Evolutionary conservation across 2,113 vertebrate genomes (phyloP).

Genomic region (Calonectris borealis): DNA sequence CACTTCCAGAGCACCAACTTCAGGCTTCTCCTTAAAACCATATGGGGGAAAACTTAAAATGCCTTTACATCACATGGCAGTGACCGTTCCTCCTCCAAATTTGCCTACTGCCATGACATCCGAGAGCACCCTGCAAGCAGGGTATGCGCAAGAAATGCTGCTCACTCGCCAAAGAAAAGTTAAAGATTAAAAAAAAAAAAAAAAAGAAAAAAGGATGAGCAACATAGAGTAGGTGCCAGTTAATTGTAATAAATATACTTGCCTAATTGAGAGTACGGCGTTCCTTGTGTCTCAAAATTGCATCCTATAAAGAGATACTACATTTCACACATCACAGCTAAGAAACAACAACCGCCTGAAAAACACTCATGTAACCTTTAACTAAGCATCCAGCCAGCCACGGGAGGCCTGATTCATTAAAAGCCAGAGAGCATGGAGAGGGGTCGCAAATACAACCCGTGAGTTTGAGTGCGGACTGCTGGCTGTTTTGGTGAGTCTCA

Average conservation of each 20-base stretch:
- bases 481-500: background rate
- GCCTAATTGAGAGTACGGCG: conserved; percentile 82
- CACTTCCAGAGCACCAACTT: background rate
- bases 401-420: conserved; percentile 65
- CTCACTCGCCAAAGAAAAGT: background rate
- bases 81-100: background rate
- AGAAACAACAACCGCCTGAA: conserved; percentile 35
- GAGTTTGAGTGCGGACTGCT: background rate
- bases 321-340: conserved; percentile 72
- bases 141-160: background rate
- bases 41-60: background rate
- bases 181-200: background rate
- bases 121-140: background rate
- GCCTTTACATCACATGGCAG: background rate
- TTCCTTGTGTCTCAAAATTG: conserved; percentile 79
- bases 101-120: background rate
- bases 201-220: background rate
- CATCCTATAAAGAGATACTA: conserved; percentile 82
- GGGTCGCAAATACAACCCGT: background rate
- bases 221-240: background rate
- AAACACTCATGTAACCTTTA: background rate
- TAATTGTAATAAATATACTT: conserved; percentile 71
- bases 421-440: conserved; percentile 31
- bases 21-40: background rate
- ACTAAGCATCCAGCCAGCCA: background rate